Evolutionary conservation across 2,113 vertebrate species (phyloP).

Genomic region (Alligator mississippiensis): DNA sequence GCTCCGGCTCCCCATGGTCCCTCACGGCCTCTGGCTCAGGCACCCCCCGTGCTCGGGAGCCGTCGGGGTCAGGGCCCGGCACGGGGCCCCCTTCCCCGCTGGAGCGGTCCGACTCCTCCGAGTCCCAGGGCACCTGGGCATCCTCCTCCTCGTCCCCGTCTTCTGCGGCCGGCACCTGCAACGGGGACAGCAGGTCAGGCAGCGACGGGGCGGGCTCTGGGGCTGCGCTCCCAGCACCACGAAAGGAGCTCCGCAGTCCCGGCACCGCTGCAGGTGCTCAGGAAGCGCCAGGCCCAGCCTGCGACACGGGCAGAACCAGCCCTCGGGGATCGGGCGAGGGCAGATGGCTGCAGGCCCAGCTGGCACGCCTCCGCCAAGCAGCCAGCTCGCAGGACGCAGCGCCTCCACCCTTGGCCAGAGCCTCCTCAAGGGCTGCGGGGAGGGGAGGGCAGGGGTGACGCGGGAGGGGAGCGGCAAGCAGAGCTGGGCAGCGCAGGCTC

Average conservation of each 20-base stretch:
- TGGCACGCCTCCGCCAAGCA: too few species aligned
- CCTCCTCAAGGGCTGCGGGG: too few species aligned
- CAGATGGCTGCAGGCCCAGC: too few species aligned
- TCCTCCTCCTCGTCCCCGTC: neutral
- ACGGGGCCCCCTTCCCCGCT: neutral
- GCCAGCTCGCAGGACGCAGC: too few species aligned
- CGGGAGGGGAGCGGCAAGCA: too few species aligned
- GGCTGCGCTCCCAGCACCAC: fast-evolving
- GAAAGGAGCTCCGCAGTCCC: neutral
- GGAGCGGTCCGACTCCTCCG: fast-evolving
- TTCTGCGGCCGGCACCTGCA: neutral
- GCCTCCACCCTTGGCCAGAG: too few species aligned
- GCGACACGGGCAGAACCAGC: too few species aligned
- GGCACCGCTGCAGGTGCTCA: neutral
- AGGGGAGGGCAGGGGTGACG: too few species aligned
- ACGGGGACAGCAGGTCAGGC: neutral
- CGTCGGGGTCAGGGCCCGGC: neutral
- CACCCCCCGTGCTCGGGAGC: fast-evolving
- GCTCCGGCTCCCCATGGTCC: neutral
- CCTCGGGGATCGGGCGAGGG: too few species aligned
- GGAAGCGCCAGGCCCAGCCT: too few species aligned
- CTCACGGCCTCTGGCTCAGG: neutral
- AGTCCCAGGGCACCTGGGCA: neutral
- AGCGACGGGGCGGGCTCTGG: neutral
- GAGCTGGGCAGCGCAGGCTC: too few species aligned